Base-by-base conservation (phyloP, 2,113 vertebrate species). In the Heloderma charlesbogerti region DNA sequence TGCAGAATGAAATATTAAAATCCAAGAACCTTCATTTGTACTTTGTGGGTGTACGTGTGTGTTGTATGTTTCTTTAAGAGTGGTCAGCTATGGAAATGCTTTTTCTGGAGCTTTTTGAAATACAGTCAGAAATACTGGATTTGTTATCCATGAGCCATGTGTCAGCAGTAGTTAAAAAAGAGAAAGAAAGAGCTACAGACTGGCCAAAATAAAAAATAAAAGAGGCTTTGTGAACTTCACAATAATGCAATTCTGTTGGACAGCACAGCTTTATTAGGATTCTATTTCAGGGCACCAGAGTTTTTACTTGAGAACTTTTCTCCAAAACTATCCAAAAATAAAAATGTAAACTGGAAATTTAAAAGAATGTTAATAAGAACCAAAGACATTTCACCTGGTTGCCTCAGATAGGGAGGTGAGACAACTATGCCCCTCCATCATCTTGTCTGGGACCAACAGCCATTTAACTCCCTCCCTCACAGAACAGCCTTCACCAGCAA, bases 321-420 rank as follows among this genome's bases (percentile, higher is more conserved):
- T 90, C 79, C 31, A 34, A 20, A 60, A 77, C 60, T 89, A 92
- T 15, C 37, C 27, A 60, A 87, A 81, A 88, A 86, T 4, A 8
- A 82, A 34, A 29, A 85, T 91, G 81, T 80, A 91, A 88, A 72
- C 16, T 77, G n/a, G 90, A 92, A 90, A 27, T 48, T 12, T 54
- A 54, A 80, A 80, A 75, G n/a, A 75, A 57, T 71, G 15, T 67
- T 48, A 91, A 78, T 20, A 89, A 85, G 2, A 69, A 1, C 1
- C 22, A 0, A 27, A 48, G 16, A 16, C 31, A 60, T 83, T 83
- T 63, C 6, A 57, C 79, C 13, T n/a, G 15, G 31, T 31, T n/a
- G 4, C 78, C 9, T 51, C 10, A 80, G 29, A 80, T 10, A 9
- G 45, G 12, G 72, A 18, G 15, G 74, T 43, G 37, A 77, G 37